A percentile compares a stretch with the other conserved stretches of the same genome.
phyloP scores from a whole-genome alignment of 2,888 invertebrate species.

The Cryptophagus acutangulus region DNA sequence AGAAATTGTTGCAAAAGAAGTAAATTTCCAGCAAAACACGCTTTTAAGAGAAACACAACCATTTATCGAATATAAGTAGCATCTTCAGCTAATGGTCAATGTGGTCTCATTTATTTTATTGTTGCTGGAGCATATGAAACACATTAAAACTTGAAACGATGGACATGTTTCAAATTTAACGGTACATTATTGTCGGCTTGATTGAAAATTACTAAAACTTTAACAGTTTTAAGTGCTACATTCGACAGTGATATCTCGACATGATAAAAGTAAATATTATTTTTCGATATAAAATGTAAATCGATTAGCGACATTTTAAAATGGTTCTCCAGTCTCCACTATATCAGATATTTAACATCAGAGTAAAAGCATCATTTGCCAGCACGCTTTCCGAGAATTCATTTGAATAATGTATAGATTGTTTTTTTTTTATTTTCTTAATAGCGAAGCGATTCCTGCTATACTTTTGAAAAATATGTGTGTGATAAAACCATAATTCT shows the following conservation, averaged over 20 bases:
- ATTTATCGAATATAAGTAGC: neutral
- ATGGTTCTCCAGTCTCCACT: no score
- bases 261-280: conserved; percentile 24
- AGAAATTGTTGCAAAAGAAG: no score
- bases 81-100: conserved; percentile 2
- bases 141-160: conserved; percentile 1
- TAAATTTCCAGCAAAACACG: no score
- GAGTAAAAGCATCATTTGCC: no score
- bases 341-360: no score
- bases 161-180: conserved; percentile 1
- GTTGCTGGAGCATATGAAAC: conserved; percentile 2
- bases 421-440: no score
- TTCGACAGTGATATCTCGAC: neutral
- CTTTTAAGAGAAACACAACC: neutral
- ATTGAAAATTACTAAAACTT: conserved; percentile 1
- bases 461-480: no score
- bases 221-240: neutral
- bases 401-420: no score
- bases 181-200: conserved; percentile 2
- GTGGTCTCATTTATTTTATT: neutral
- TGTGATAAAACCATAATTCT: no score
- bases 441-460: no score
- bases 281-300: conserved; percentile 27
- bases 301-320: conserved; percentile 25
- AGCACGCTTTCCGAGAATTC: no score